Base-by-base conservation (phyloP, 2,797 vertebrate species). In the Pelobates cultripes region DNA sequence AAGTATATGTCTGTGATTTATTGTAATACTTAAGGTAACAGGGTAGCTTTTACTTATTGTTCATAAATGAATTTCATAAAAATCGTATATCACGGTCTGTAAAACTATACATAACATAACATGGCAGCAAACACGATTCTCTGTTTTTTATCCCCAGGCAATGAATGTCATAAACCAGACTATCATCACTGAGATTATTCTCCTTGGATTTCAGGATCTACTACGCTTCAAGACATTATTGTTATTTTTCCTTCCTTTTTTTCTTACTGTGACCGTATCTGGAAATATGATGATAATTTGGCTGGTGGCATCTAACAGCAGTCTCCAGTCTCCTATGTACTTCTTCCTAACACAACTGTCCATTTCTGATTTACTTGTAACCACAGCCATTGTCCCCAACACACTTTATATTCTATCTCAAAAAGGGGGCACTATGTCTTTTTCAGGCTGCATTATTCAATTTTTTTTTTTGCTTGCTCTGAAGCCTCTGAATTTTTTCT, bases 291-390 rank as follows among this genome's bases (percentile, higher is more conserved):
- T 64, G 10, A 64, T 64, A 3, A 64, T 64, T 7, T 64, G 61
- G 61, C 17, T 64, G 61, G 61, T 64, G n/a, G 61, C 17, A 17
- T 64, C 61, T n/a, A 64, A 64, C 17, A 17, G 17, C 2, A n/a
- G 2, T 71, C 9, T 71, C 8, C 44, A 45, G 43, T 72, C 70
- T 51, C 70, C 70, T 7, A 55, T 73, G 70, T 73, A 73, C 70
- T 73, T 73, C 70, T 73, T 73, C 28, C 70, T 73, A 12, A 13
- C 70, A 40, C 70, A 73, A 6, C 70, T 73, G 17, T 73, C 70
- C 15, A 3, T 73, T 9, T 43, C 45, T 42, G 70, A 73, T 41
- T 28, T 55, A 73, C 13, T 73, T 42, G 28, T 73, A n/a, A 73
- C 70, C n/a, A 53, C 47, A 73, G n/a, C 40, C 10, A 73, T 73